Conservation (phyloP, 2,113 vertebrate genomes). For the cattle (Bos taurus) region ARS-UCD2.0 NC_037340.1:35615501-35616000, state of each 20-base stretch:
- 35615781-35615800: neutral
- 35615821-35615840: neutral
- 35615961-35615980: neutral
- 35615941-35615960: neutral
- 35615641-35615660: neutral
- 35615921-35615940: neutral
- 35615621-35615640: neutral
- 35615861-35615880: neutral
- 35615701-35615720: neutral
- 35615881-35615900: neutral
- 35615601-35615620: neutral
- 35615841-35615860: neutral
- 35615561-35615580: neutral
- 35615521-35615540: neutral
- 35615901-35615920: neutral
- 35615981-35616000: neutral
- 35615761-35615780: neutral
- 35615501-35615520: neutral
- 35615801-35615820: neutral
- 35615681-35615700: neutral
- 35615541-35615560: neutral
- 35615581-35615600: neutral
- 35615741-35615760: neutral
- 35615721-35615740: neutral
- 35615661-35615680: neutral